Base-by-base conservation (phyloP, 2,113 vertebrate species). In the Aramus guarauna region DNA sequence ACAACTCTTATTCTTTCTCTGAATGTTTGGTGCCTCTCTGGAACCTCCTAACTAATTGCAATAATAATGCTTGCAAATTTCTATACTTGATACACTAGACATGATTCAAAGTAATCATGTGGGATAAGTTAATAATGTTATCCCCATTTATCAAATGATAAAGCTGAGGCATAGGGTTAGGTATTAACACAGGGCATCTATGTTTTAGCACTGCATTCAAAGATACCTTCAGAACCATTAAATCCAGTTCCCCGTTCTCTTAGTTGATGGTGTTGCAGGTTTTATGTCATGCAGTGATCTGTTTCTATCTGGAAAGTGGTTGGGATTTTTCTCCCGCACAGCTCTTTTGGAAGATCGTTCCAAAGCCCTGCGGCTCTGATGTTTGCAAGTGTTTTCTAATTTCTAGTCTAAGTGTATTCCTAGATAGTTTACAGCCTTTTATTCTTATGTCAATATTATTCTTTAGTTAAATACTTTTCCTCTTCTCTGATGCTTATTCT, bases 371-470 rank as follows among this genome's bases (percentile, higher is more conserved):
- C 0, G 5, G 21, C 55, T 83, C 50, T 84, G 76, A 55, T 41
- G 30, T 27, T 90, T 80, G 58, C 75, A 92, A 82, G 48, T 48
- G 37, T 69, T 88, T 96, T 96, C 37, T 43, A 47, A 81, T 92
- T 80, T 77, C 85, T 83, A 77, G 24, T 26, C 41, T 63, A 83
- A 90, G 59, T 15, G 5, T 77, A 69, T 76, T 92, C 37, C 47
- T 80, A 80, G 50, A 9, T 83, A 88, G 76, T 95, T 91, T 91
- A 81, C 79, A 80, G 47, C 11, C 76, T 84, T 94, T 96, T 81
- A 78, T 91, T 88, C 91, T 86, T 94, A 74, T 67, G 76, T 92
- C 95, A 92, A 77, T 92, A 96, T 81, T 92, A 37, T 67, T 87
- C 79, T 91, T 92, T 67, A 83, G 74, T 85, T 92, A 92, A 96